Evolutionary conservation across 2,797 vertebrate genomes (phyloP).

Genomic region (Myoxocephalus aenaeus): DNA sequence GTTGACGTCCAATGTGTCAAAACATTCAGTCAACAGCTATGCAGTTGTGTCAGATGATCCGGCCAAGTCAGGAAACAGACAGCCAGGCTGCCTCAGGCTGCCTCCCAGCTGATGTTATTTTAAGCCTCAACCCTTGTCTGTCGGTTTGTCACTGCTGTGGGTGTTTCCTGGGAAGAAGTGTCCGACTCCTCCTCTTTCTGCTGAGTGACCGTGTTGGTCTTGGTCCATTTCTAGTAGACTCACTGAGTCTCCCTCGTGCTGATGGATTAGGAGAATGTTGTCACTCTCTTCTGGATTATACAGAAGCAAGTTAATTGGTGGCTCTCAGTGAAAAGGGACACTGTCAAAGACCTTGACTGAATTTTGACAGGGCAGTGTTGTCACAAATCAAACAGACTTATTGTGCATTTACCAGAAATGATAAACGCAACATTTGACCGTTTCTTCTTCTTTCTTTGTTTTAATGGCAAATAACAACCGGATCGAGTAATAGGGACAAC

Average conservation of each 20-base stretch:
- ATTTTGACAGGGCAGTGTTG: slow-evolving; percentile 13
- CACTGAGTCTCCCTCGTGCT: slow-evolving; percentile 47
- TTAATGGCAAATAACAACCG: not conserved
- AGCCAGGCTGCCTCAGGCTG: slow-evolving; percentile 64
- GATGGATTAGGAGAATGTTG: slow-evolving; percentile 63
- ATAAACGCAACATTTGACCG: not conserved
- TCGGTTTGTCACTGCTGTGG: slow-evolving; percentile 61
- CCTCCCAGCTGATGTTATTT: slow-evolving; percentile 73
- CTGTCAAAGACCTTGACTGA: slow-evolving; percentile 33
- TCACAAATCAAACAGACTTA: not conserved
- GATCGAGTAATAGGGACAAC: not conserved
- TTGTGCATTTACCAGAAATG: not conserved
- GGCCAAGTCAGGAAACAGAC: slow-evolving; percentile 74
- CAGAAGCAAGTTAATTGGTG: slow-evolving; percentile 69
- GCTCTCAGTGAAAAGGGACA: slow-evolving; percentile 53
- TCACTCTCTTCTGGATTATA: slow-evolving; percentile 74
- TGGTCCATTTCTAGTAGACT: slow-evolving; percentile 48
- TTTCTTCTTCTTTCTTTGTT: not conserved
- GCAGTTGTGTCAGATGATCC: slow-evolving; percentile 60
- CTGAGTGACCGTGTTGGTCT: slow-evolving; percentile 47
- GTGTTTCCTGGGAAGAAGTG: slow-evolving; percentile 51
- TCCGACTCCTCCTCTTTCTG: slow-evolving; percentile 54
- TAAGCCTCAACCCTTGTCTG: slow-evolving; percentile 59
- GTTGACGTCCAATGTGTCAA: slow-evolving; percentile 21
- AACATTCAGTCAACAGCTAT: slow-evolving; percentile 67